Evolutionary conservation across 2,113 vertebrate species (phyloP).

Genomic region (Erythrocebus patas): DNA sequence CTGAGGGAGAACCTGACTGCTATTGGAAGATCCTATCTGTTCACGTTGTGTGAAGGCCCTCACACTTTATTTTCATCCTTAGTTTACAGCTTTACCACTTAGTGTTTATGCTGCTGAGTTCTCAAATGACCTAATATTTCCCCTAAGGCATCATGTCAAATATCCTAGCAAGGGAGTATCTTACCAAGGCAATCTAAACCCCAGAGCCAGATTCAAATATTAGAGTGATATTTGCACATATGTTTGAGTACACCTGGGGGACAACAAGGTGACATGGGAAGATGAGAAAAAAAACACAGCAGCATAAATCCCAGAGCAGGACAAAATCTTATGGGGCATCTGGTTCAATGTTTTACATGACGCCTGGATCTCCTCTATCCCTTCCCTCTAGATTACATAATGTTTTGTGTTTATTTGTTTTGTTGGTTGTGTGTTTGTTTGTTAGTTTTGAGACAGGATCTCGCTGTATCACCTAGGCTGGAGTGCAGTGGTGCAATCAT

Average conservation of each 20-base stretch:
- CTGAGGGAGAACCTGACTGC: not conserved
- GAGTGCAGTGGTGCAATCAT: no score
- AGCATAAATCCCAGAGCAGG: not conserved
- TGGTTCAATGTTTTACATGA: not conserved
- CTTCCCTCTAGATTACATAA: not conserved
- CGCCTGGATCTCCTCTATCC: not conserved
- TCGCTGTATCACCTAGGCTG: no score
- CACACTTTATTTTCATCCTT: not conserved
- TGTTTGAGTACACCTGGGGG: not conserved
- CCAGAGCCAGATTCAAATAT: slow-evolving; percentile 52
- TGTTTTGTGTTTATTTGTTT: no score
- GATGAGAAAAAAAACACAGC: slow-evolving; percentile 41
- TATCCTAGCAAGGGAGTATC: slow-evolving; percentile 11
- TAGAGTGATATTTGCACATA: slow-evolving; percentile 34
- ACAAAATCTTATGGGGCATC: not conserved
- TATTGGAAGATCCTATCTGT: not conserved
- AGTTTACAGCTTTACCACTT: not conserved
- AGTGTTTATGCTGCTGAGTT: slow-evolving; percentile 3
- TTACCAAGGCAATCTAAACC: slow-evolving; percentile 24
- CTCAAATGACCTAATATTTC: slow-evolving; percentile 37
- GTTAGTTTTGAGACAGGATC: no score
- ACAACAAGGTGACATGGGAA: slow-evolving; percentile 45
- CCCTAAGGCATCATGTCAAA: slow-evolving; percentile 35
- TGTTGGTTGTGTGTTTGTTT: no score
- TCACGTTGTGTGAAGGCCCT: not conserved